Conservation (phyloP, 92 coral and sea anemone species). For the Palythoa grandis region DNA sequence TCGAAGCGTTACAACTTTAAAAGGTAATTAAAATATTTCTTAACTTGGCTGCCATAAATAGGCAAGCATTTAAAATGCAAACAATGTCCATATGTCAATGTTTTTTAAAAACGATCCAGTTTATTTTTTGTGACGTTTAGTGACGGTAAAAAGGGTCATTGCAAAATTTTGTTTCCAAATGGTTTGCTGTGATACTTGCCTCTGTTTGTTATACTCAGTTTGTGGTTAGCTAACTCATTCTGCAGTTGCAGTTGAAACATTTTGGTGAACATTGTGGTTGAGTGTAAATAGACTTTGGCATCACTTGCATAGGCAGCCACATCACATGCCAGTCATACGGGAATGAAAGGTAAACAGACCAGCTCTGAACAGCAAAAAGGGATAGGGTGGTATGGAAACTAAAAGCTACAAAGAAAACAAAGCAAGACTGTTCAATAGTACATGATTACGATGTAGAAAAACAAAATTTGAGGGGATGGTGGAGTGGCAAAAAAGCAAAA, state of each 20-base stretch:
- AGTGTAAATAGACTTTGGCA: too few species aligned
- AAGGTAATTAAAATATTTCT: not conserved
- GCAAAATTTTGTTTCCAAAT: not conserved
- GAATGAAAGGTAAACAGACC: too few species aligned
- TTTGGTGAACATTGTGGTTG: too few species aligned
- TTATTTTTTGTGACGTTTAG: not conserved
- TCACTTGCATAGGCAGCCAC: too few species aligned
- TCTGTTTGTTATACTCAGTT: too few species aligned
- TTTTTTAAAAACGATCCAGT: not conserved
- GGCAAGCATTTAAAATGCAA: not conserved
- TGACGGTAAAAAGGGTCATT: not conserved
- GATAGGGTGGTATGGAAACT: not conserved
- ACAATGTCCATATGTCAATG: not conserved
- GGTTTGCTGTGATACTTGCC: not conserved
- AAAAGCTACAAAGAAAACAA: too few species aligned
- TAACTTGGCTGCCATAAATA: not conserved
- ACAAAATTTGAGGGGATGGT: too few species aligned
- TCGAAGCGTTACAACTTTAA: not conserved
- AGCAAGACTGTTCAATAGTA: not conserved
- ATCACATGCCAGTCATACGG: too few species aligned
- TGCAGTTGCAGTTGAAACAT: too few species aligned
- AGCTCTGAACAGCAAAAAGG: too few species aligned
- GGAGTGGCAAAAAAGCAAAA: too few species aligned
- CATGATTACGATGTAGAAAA: not conserved
- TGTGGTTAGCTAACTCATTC: too few species aligned